Percentiles rank a stretch among this genome's conserved stretches.
These are phyloP conservation scores for Atta texana DNA, from an alignment of 1,140 invertebrate species.

Conservation along the genomic window DNA sequence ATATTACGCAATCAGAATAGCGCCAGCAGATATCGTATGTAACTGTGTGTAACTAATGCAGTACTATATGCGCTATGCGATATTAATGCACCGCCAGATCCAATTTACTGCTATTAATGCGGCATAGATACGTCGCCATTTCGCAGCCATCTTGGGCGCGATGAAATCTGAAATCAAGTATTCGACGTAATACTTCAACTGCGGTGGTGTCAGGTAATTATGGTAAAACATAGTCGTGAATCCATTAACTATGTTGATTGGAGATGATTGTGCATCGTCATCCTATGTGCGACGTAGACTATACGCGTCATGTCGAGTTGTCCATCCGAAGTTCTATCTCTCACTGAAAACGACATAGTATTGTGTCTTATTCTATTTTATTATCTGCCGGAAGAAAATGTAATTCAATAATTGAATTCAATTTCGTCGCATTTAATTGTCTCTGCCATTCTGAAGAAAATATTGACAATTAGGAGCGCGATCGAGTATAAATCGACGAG, in stretches of 20 bases:
- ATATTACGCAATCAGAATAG: constrained; percentile 68
- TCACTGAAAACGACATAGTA: constrained; percentile 2
- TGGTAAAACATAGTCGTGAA: constrained; percentile 23
- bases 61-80: constrained; percentile 64
- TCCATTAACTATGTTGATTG: constrained; percentile 42
- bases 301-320: neutral
- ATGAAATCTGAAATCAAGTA: constrained; percentile 58
- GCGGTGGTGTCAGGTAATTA: constrained; percentile 21
- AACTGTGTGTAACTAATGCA: constrained; percentile 75
- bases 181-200: constrained; percentile 38
- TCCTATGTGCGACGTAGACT: neutral
- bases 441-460: neutral
- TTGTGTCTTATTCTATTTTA: neutral
- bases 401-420: constrained; percentile 16
- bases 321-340: neutral
- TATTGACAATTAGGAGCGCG: constrained; percentile 1
- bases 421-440: constrained; percentile 15
- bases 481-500: constrained; percentile 28
- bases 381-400: constrained; percentile 6
- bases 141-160: constrained; percentile 41
- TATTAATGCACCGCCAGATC: constrained; percentile 74
- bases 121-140: constrained; percentile 51
- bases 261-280: constrained; percentile 26
- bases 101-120: constrained; percentile 72
- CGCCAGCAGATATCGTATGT: constrained; percentile 72